Conservation (phyloP, 2,797 vertebrate genomes). For the Chlorospingus flavigularis region DNA sequence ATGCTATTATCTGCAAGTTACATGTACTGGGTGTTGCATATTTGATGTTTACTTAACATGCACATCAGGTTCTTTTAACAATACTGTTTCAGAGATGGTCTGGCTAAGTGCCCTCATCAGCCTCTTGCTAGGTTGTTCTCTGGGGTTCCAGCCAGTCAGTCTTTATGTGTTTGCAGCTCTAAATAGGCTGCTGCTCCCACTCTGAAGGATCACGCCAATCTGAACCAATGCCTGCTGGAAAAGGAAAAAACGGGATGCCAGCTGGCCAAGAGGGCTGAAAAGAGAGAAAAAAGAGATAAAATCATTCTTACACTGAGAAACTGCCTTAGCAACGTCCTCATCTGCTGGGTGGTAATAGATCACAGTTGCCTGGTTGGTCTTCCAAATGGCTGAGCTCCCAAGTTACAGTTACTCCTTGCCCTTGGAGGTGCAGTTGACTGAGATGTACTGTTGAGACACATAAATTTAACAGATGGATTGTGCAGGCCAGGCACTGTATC, state of each 20-base stretch:
- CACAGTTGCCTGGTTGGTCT: background rate
- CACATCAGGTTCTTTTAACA: constrained; percentile 25
- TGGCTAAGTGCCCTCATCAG: constrained; percentile 33
- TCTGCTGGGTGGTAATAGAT: constrained; percentile 6
- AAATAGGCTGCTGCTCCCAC: constrained; percentile 35
- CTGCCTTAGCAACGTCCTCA: constrained; percentile 10
- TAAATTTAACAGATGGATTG: constrained; percentile 18
- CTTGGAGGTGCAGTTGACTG: background rate
- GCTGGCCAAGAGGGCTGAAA: constrained; percentile 36
- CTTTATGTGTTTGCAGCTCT: constrained; percentile 28
- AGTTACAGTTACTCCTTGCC: background rate
- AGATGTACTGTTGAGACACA: background rate
- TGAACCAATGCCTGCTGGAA: constrained; percentile 32
- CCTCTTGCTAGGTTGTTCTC: constrained; percentile 27
- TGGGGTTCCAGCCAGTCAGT: constrained; percentile 40
- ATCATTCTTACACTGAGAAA: constrained; percentile 12
- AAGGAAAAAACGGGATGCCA: constrained; percentile 5
- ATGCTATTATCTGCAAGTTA: background rate
- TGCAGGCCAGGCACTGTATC: constrained; percentile 1
- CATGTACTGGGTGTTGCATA: constrained; percentile 1
- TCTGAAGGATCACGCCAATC: background rate
- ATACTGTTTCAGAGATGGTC: constrained; percentile 1
- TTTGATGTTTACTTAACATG: constrained; percentile 32
- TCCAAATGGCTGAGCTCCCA: constrained; percentile 14
- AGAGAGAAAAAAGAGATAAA: constrained; percentile 15